phyloP scores from a whole-genome alignment of 1,140 invertebrate genomes.

The Hestina assimilis region DNA sequence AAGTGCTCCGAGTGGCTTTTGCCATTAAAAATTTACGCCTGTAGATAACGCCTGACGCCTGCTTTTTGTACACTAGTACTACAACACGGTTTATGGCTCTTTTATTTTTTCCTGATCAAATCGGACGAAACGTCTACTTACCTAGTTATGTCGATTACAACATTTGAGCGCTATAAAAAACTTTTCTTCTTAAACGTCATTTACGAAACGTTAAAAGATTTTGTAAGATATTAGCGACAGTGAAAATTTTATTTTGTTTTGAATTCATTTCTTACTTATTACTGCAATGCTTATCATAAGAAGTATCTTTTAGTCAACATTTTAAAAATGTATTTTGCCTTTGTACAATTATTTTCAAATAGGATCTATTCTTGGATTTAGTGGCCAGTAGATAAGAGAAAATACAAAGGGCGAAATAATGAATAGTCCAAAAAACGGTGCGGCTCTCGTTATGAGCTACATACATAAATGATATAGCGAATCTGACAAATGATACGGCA shows the following conservation, averaged over 20 bases:
- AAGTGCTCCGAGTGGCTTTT: conserved; percentile 47
- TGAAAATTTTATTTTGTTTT: no score
- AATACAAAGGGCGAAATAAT: conserved; percentile 70
- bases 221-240: conserved; percentile 4
- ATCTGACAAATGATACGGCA: conserved; percentile 77
- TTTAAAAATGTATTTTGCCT: background rate
- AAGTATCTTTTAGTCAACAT: background rate
- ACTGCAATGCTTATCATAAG: no score
- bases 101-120: conserved; percentile 68
- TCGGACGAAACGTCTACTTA: conserved; percentile 46
- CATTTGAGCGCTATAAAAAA: conserved; percentile 48
- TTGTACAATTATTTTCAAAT: conserved; percentile 3
- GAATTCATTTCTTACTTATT: no score
- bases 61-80: conserved; percentile 58
- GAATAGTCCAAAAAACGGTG: conserved; percentile 71
- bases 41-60: conserved; percentile 65
- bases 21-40: conserved; percentile 71
- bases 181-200: conserved; percentile 35
- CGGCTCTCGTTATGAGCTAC: conserved; percentile 69
- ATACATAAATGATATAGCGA: conserved; percentile 76
- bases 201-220: conserved; percentile 33
- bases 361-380: conserved; percentile 22
- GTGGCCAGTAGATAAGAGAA: conserved; percentile 53
- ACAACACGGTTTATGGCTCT: conserved; percentile 58
- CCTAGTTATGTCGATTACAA: conserved; percentile 51